These are phyloP conservation scores for Nymphalis urticae DNA, from an alignment of 2,888 invertebrate species.

Conservation along the genomic window DNA sequence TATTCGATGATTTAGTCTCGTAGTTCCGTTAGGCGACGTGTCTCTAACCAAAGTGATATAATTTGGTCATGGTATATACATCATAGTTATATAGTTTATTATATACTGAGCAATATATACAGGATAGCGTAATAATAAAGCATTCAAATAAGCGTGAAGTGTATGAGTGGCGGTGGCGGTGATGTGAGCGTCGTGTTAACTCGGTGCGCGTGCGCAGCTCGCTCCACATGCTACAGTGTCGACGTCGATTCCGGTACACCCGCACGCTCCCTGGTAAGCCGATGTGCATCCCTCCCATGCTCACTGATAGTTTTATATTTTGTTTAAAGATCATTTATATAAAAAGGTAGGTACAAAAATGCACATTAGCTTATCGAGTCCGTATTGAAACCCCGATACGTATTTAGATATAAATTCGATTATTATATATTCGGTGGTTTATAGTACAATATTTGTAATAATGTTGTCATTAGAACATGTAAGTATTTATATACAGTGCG, in stretches of 20 bases:
- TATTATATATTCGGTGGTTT: not conserved
- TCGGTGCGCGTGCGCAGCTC: slow-evolving; percentile 41
- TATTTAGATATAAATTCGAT: not conserved
- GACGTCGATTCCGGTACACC: slow-evolving; percentile 27
- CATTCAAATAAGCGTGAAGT: slow-evolving; percentile 57
- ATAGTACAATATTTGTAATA: not conserved
- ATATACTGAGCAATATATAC: slow-evolving; percentile 58
- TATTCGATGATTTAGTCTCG: slow-evolving; percentile 28
- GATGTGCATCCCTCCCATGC: slow-evolving; percentile 17
- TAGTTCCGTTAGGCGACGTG: slow-evolving; percentile 19
- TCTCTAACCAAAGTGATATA: slow-evolving; percentile 56
- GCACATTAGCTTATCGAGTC: slow-evolving; percentile 18
- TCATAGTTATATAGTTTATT: slow-evolving; percentile 40
- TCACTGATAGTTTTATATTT: not conserved
- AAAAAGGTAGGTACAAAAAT: not conserved
- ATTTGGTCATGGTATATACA: slow-evolving; percentile 51
- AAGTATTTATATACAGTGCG: slow-evolving; percentile 11
- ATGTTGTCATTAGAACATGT: not conserved
- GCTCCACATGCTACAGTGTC: slow-evolving; percentile 33
- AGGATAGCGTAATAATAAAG: slow-evolving; percentile 53
- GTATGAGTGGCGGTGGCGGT: slow-evolving; percentile 50
- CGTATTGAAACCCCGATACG: slow-evolving; percentile 22
- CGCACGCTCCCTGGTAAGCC: slow-evolving; percentile 29
- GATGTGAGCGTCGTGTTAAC: slow-evolving; percentile 51
- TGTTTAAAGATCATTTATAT: not conserved